Base-by-base conservation (phyloP, 2,113 vertebrate species). In the Hyaena hyaena region DNA sequence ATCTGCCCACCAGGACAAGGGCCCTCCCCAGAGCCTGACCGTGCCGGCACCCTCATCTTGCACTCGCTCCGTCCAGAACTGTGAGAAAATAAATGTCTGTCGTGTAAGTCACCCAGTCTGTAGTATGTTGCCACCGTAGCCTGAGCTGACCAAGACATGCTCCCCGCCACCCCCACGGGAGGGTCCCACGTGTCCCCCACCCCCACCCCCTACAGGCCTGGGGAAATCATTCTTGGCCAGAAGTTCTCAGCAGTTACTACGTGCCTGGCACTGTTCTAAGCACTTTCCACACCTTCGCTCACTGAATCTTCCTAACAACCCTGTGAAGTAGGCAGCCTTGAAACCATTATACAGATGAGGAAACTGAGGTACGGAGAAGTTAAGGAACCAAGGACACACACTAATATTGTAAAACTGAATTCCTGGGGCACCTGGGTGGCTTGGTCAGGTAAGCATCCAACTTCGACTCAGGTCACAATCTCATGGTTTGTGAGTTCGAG, bases 261-360 rank as follows among this genome's bases (percentile, higher is more conserved):
- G 11, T 5, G 2, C n/a, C 14, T 0, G 23, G 43, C 26, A 8
- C n/a, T 23, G 24, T 79, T 61, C 74, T 9, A 15, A 87, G 74
- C 55, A 7, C 33, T 26, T 35, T 17, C 58, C 76, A 11, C 8
- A 65, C 63, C 65, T 77, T 61, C 19, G 65, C 5, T n/a, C 35
- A 14, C 12, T 0, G 28, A 35, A 26, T 69, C 65, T 24, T 76
- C 24, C 5, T 4, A 31, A 33, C 9, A 23, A 33, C 53, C 33
- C 77, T 1, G 0, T 6, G 7, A 55, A 12, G 50, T 0, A 50
- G 61, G 15, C 3, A 33, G 7, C 66, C 28, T 4, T n/a, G 6
- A 10, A 61, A 5, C n/a, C 61, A 71, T 86, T 63, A n/a, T 7
- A 61, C 28, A 79, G 39, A 71, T 3, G 21, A 77, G 45, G n/a